These are phyloP conservation scores for Cataglyphis albicans DNA, from an alignment of 2,888 invertebrate species.

Conservation along the genomic window DNA sequence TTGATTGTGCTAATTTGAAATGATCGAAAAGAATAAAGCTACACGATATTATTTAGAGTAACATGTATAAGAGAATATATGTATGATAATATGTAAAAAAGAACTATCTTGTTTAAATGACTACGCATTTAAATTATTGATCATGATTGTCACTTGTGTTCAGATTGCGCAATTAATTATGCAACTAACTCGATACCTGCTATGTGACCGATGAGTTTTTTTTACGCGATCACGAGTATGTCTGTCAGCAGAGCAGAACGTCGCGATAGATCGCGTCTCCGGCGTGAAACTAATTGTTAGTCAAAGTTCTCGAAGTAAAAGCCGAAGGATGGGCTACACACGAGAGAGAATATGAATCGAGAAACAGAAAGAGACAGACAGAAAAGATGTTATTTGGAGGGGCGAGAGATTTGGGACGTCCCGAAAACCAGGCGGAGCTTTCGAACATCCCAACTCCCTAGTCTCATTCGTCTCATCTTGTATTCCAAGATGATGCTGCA, in stretches of 20 bases:
- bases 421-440: constrained; percentile 81
- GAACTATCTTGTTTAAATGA: not conserved
- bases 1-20: not conserved
- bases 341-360: constrained; percentile 53
- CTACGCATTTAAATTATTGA: not conserved
- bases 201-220: constrained; percentile 11
- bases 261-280: constrained; percentile 59
- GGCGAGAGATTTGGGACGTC: constrained; percentile 74
- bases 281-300: constrained; percentile 82
- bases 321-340: constrained; percentile 55
- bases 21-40: not conserved
- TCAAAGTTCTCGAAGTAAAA: constrained; percentile 74
- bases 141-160: constrained; percentile 9
- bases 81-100: too few relatives aligned
- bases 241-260: constrained; percentile 49
- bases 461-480: constrained; percentile 67
- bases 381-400: constrained; percentile 48
- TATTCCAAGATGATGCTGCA: constrained; percentile 60
- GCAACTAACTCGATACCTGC: constrained; percentile 22
- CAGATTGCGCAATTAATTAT: constrained; percentile 6
- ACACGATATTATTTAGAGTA: not conserved
- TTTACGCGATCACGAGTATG: constrained; percentile 4
- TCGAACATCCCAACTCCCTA: constrained; percentile 52
- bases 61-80: too few relatives aligned
- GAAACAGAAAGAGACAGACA: constrained; percentile 32